These are phyloP conservation scores for Seriola quinqueradiata DNA, from an alignment of 2,113 vertebrate genomes.

Conservation along the genomic window DNA sequence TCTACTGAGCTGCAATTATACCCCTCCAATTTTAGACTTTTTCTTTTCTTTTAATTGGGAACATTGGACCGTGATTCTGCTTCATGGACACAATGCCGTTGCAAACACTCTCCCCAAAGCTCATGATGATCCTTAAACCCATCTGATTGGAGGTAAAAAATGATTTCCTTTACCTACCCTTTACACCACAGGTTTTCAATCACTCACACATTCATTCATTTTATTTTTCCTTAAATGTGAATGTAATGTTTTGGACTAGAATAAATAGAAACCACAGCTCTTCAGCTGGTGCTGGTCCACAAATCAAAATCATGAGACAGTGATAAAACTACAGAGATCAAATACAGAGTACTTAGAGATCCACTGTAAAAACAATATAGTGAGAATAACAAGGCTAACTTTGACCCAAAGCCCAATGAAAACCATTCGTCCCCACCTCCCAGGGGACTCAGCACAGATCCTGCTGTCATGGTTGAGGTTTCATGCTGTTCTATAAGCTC, in stretches of 20 bases:
- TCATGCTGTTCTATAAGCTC: constrained; percentile 71
- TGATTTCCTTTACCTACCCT: not conserved
- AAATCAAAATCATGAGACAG: constrained; percentile 31
- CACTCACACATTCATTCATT: not conserved
- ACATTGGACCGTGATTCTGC: constrained; percentile 48
- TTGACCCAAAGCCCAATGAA: constrained; percentile 50
- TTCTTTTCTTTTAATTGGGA: constrained; percentile 36
- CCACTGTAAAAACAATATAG: constrained; percentile 52
- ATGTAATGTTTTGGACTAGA: not conserved
- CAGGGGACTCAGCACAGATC: constrained; percentile 27
- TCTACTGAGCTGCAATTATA: constrained; percentile 52
- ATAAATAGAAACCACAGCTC: not conserved
- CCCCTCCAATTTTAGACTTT: constrained; percentile 43
- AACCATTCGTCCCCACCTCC: constrained; percentile 8
- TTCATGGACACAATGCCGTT: constrained; percentile 30
- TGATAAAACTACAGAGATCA: constrained; percentile 46
- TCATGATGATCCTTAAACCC: constrained; percentile 8
- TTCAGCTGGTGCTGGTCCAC: not conserved
- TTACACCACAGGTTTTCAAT: not conserved
- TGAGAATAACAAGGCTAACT: constrained; percentile 50
- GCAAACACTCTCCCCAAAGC: constrained; percentile 12
- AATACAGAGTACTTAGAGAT: constrained; percentile 34
- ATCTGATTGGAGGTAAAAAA: constrained; percentile 15
- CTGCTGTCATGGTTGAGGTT: constrained; percentile 57
- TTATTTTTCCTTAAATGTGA: not conserved